Percentiles rank a stretch among this genome's conserved stretches.
These are phyloP conservation scores for Bellardia pandia DNA, from an alignment of 2,888 invertebrate genomes.

Conservation along the genomic window DNA sequence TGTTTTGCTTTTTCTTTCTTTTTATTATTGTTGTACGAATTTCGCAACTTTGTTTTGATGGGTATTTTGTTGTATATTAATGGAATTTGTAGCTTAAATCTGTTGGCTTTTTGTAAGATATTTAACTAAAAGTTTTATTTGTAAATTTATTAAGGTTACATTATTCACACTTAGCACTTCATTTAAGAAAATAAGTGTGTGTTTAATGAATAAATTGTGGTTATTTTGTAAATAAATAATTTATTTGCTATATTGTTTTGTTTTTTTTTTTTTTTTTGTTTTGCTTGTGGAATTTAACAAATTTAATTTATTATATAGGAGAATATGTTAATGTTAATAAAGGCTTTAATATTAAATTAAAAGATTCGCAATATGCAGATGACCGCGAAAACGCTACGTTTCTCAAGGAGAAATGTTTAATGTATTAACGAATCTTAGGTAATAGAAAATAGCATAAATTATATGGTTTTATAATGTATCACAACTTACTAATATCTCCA, in stretches of 20 bases:
- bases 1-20: slow-evolving; percentile 12
- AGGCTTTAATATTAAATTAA: too few species aligned
- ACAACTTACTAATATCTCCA: slow-evolving; percentile 90
- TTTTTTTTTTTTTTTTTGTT: background rate
- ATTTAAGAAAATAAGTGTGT: slow-evolving; percentile 25
- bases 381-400: too few species aligned
- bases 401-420: too few species aligned
- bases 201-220: background rate
- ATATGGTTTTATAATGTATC: background rate
- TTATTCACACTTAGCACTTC: slow-evolving; percentile 75
- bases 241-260: background rate
- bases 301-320: background rate
- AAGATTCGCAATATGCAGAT: too few species aligned
- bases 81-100: slow-evolving; percentile 36
- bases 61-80: slow-evolving; percentile 64
- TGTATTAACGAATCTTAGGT: too few species aligned
- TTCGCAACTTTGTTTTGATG: slow-evolving; percentile 59
- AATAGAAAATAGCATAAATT: too few species aligned
- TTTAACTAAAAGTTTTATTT: slow-evolving; percentile 59
- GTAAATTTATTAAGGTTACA: slow-evolving; percentile 71
- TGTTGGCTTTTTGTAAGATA: slow-evolving; percentile 39
- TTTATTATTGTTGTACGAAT: slow-evolving; percentile 16
- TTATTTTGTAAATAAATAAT: slow-evolving; percentile 33
- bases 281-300: background rate
- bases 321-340: background rate